Evolutionary conservation across 1,140 invertebrate genomes (phyloP), one percentile per base, ranked within the genome.

Genomic region (Drosophila micromelanica): DNA sequence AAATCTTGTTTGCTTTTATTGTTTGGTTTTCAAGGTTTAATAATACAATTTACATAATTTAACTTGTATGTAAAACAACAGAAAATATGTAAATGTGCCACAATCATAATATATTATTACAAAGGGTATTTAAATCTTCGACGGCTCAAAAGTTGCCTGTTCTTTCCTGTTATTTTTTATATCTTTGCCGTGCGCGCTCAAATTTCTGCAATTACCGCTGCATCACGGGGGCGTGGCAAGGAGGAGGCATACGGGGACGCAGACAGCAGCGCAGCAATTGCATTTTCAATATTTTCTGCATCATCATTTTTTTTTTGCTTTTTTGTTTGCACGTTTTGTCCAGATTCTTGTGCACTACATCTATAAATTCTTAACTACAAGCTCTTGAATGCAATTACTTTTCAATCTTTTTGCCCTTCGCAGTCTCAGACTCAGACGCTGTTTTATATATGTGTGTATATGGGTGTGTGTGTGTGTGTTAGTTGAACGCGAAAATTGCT

Each of bases 281-380:
- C 73, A 87, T 89, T 87, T 89, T 89, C 84, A 87, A 89, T 87
- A 87, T 77, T 89, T 87, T 71, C 45, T 48, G 23, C 73, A 73
- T 42, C 32, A 60, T 15, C 45, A 30, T 60, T 57, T 51, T 69
- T 62, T 76, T 63, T 80, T 82, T 85, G 85, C 72, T 78, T 56
- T 61, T 62, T 37, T 62, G 20, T 75, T 51, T 23, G 46, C 43
- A 42, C 59, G 48, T 51, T 69, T 80, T 73, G 52, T 67, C 69
- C 57, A 84, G 76, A 89, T 89, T 74, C 79, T 78, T 77, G 52
- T 73, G 79, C 78, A 76, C 76, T 77, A 69, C 49, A 65, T 74
- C 84, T 78, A 87, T 87, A 84, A 79, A 89, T 87, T 89, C 89
- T 89, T 89, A 89, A 89, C 84, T 89, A 84, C 84, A 84, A 80